Base-by-base conservation (phyloP, 2,113 vertebrate species). In the Proteles cristata region DNA sequence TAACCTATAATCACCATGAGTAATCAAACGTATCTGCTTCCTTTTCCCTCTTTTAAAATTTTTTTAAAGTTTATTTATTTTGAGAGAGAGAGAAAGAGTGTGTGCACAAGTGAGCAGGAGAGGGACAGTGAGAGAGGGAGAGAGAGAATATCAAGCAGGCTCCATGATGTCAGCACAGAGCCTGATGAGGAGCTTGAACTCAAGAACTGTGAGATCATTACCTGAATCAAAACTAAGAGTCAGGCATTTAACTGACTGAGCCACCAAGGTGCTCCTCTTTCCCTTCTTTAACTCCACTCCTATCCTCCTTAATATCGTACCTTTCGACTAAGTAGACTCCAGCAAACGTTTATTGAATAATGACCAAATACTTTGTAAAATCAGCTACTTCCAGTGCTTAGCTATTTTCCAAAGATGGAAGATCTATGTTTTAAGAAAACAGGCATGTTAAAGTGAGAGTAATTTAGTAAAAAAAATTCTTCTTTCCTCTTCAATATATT, bases 391-490 rank as follows among this genome's bases (percentile, higher is more conserved):
- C 2, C 19, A 84, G 19, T 2, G 2, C 23, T 58, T 86, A 74
- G 5, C 5, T 3, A 35, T 90, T 95, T 90, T 85, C 28, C 6
- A 89, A 53, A 96, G 33, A 87, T 17, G 8, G 11, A 43, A n/a
- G 21, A 81, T 17, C 17, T 7, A 25, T 58, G 83, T 85, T 39
- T 83, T 25, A 33, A 95, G 23, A 76, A 69, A 88, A 65, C 12
- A 69, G 14, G 7, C 45, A 63, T 26, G 3, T 4, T 53, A 43
- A 94, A 73, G 9, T 77, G 4, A 88, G 31, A 90, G 3, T 39
- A 88, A 94, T 65, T 68, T n/a, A 71, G 31, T 35, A n/a, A 86
- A 97, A 77, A 83, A 92, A 69, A 65, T 63, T 43, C 4, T 76
- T 66, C 8, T 17, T 63, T 33, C 66, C 16, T 68, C 26, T 80